Base-by-base conservation (phyloP, 2,113 vertebrate species). In the Coreoperca whiteheadi region DNA sequence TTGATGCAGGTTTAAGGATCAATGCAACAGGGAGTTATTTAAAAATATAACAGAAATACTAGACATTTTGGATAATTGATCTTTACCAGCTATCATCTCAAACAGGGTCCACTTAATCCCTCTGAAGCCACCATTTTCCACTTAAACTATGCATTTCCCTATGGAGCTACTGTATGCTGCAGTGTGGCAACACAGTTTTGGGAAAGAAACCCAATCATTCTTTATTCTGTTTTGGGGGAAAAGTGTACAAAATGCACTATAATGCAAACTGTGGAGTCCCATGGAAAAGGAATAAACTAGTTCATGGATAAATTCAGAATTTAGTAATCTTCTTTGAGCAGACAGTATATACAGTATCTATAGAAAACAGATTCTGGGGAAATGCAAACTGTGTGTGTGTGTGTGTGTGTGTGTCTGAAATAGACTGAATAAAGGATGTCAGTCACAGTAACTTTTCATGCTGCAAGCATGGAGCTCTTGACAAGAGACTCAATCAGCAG, bases 401-500 rank as follows among this genome's bases (percentile, higher is more conserved):
- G 54, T 57, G 56, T 7, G 25, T 56, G 21, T 53, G 65, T 51
- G 39, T 76, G 79, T 85, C 30, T 86, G 87, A 74, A 80, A 85
- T 30, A 80, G 69, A 56, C 71, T 87, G 75, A 79, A 87, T 85
- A 89, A 89, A 90, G 87, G 87, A 87, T 79, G 86, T 90, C 91
- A 92, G 91, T 90, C 89, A 89, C 92, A 84, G 89, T 80, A 91
- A 92, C 87, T 93, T 90, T 90, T 90, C 66, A 74, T 66, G 79
- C 79, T 80, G 86, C 76, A 79, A 85, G 85, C 85, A 69, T 84
- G 87, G 79, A 87, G 87, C 92, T 90, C 92, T 93, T 89, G 88
- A 94, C 92, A 91, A 88, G 89, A 94, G 92, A 92, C 93, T 93
- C 92, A 94, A 94, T 94, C 94, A 94, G 94, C 89, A 87, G 89